A percentile compares a stretch with the other conserved stretches of the same genome.
Evolutionary conservation across 2,797 vertebrate genomes (phyloP).

Genomic region (Periparus ater): DNA sequence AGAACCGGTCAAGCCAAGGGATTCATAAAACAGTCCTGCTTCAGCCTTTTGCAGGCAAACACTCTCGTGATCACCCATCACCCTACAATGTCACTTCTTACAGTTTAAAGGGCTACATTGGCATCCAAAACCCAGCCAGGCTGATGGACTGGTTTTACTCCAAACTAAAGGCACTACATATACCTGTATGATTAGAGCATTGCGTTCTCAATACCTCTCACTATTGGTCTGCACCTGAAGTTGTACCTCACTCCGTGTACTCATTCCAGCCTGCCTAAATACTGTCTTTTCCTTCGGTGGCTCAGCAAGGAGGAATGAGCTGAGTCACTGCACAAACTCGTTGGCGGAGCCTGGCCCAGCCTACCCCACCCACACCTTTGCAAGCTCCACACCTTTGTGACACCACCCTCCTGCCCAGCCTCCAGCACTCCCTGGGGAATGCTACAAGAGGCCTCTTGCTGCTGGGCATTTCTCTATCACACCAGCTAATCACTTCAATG

Average conservation of each 20-base stretch:
- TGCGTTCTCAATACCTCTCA: rapidly evolving
- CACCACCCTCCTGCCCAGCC: neutral
- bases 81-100: neutral
- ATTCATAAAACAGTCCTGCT: neutral
- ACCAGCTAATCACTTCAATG: rapidly evolving
- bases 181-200: neutral
- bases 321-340: conserved; percentile 1
- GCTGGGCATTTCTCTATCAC: neutral
- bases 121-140: neutral
- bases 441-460: neutral
- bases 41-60: neutral
- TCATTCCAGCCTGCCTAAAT: neutral
- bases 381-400: neutral
- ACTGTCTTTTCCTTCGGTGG: neutral
- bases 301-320: neutral
- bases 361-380: neutral
- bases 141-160: neutral
- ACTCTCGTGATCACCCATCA: rapidly evolving
- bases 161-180: rapidly evolving
- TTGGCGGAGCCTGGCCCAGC: neutral
- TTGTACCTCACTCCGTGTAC: rapidly evolving
- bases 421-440: neutral
- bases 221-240: neutral
- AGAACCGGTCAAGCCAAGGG: neutral
- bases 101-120: rapidly evolving